Evolutionary conservation across 2,113 vertebrate species (phyloP), one percentile per base, ranked within the genome.

Genomic region (Carlito syrichta): DNA sequence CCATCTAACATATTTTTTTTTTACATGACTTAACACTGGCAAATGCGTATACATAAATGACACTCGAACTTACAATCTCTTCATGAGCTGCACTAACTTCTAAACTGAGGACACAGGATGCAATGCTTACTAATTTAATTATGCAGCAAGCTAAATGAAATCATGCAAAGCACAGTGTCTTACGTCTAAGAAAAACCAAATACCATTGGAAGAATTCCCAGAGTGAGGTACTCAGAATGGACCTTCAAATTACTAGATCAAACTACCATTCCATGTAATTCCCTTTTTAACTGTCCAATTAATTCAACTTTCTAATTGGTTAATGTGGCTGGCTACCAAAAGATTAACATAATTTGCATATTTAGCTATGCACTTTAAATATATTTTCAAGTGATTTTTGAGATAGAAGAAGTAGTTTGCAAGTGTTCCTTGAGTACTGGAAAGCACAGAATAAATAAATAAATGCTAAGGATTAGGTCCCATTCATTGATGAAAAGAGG

Each of bases 301-400:
- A 97, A 68, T 86, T 74, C 94, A 93, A 79, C 58, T 79, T 94
- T 89, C 86, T 96, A 92, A 96, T 45, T 85, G 48, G 77, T 81
- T 74, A 87, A 66, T 91, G 48, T 74, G 90, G 69, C 74, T 81
- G 45, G n/a, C 48, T 84, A 89, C 86, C 66, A 66, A 43, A 35
- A 56, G 69, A 74, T 90, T 58, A 94, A 86, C 94, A 92, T 95
- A 81, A 94, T 88, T 83, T 96, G 82, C 94, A 96, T 94, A 96
- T 68, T 96, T 83, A 89, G 73, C 56, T 50, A 87, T 17, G 85
- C 40, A 69, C 50, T 81, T 95, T 54, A 96, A 91, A 85, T 86
- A 69, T 10, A 89, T 62, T 85, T 92, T 95, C 69, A 82, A 94
- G 25, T 73, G 83, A 84, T 68, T 54, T 81, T 54, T 81, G 66